phyloP scores from a whole-genome alignment of 2,888 invertebrate species.

The Ennomos erosarius region DNA sequence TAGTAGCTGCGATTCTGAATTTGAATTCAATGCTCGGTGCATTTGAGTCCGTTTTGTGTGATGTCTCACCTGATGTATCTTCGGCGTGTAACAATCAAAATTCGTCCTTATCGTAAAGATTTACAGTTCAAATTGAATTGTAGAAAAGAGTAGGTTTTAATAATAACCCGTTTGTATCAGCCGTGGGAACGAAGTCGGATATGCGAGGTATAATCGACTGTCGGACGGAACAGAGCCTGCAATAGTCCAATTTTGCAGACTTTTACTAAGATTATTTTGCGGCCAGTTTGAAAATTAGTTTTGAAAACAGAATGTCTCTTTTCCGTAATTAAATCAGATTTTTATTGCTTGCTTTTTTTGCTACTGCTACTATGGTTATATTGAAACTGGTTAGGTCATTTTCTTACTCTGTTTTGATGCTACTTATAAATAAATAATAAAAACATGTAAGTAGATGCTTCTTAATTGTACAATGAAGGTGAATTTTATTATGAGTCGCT shows the following conservation, averaged over 20 bases:
- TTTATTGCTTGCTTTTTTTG: too few relatives aligned
- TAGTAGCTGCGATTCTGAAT: slow-evolving; percentile 46
- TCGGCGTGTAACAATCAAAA: slow-evolving; percentile 48
- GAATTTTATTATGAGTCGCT: too few relatives aligned
- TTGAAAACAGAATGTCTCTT: slow-evolving; percentile 31
- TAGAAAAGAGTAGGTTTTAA: slow-evolving; percentile 72
- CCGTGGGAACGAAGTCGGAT: slow-evolving; percentile 84
- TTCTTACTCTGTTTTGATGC: not conserved
- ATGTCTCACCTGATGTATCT: slow-evolving; percentile 57
- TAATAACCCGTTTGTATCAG: slow-evolving; percentile 83
- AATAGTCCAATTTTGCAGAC: slow-evolving; percentile 85
- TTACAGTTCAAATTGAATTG: slow-evolving; percentile 59
- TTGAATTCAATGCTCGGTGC: slow-evolving; percentile 62
- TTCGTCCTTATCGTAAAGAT: slow-evolving; percentile 45
- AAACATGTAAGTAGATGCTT: too few relatives aligned
- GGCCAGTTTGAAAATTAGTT: slow-evolving; percentile 64
- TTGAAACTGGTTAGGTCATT: not conserved
- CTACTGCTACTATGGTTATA: not conserved
- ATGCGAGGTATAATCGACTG: slow-evolving; percentile 83
- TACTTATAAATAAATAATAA: not conserved
- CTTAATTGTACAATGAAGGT: too few relatives aligned
- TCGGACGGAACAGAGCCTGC: slow-evolving; percentile 78
- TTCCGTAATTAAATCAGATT: slow-evolving; percentile 2
- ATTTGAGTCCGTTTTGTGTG: slow-evolving; percentile 63
- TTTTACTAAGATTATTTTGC: slow-evolving; percentile 77